Evolutionary conservation across 2,888 invertebrate genomes (phyloP).

Genomic region (Acanthosepion pharaonis): DNA sequence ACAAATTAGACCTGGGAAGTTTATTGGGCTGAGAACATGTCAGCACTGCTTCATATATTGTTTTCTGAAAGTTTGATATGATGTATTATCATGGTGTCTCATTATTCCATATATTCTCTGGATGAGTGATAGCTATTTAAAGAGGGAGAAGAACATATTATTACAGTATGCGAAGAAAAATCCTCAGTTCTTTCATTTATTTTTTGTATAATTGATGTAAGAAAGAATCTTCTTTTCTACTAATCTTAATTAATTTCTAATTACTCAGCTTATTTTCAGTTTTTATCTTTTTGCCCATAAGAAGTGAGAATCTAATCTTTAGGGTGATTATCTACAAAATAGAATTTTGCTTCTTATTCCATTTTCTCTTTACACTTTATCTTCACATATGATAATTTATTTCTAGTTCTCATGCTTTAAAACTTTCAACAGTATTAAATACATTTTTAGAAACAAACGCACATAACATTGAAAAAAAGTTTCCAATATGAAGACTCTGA

Average conservation of each 20-base stretch:
- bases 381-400: background rate
- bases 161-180: background rate
- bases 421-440: background rate
- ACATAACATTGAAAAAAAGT: background rate
- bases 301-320: background rate
- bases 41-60: background rate
- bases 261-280: background rate
- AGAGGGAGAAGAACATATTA: background rate
- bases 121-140: background rate
- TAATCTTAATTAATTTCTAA: background rate
- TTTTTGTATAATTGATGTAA: background rate
- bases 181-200: background rate
- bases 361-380: background rate
- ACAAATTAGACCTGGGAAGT: no score
- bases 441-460: background rate
- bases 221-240: background rate
- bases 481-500: background rate
- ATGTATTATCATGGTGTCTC: background rate
- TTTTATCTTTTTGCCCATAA: background rate
- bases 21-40: no score
- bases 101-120: background rate
- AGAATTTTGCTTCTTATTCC: background rate
- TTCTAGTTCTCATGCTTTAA: background rate
- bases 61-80: background rate
- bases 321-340: background rate